Conservation (phyloP, 1,140 invertebrate genomes). For the Drosophila pachea region DNA sequence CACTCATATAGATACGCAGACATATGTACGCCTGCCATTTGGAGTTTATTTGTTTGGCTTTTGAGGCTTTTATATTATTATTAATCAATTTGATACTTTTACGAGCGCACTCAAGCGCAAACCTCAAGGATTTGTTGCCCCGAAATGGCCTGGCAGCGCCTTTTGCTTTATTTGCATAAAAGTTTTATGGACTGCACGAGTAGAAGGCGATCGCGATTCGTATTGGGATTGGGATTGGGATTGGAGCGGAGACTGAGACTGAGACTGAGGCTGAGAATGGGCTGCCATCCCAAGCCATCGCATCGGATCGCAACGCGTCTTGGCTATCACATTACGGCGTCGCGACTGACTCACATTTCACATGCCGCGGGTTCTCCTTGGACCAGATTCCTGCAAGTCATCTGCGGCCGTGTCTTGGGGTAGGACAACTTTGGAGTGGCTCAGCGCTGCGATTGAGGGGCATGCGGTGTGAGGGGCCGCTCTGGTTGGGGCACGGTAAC, state of each 20-base stretch:
- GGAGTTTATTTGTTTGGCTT: conserved; percentile 56
- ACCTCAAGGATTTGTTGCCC: conserved; percentile 66
- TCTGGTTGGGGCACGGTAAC: not conserved
- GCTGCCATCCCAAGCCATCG: not conserved
- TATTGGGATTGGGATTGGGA: not conserved
- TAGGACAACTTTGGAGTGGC: conserved; percentile 27
- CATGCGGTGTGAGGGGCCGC: no score
- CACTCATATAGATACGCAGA: not conserved
- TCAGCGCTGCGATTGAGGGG: not conserved
- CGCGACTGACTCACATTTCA: conserved; percentile 72
- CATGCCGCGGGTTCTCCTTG: conserved; percentile 46
- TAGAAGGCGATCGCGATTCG: conserved; percentile 4
- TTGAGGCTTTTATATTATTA: conserved; percentile 71
- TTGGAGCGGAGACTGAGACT: no score
- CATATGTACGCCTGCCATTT: conserved; percentile 24
- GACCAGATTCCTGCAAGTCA: conserved; percentile 70
- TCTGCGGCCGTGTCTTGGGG: conserved; percentile 38
- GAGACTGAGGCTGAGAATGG: no score
- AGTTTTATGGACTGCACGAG: conserved; percentile 65
- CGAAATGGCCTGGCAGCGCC: conserved; percentile 44
- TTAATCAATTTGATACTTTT: conserved; percentile 79
- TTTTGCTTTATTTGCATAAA: conserved; percentile 71
- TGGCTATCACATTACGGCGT: conserved; percentile 65
- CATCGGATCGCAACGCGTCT: conserved; percentile 53
- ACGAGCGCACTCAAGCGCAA: conserved; percentile 75